phyloP scores from a whole-genome alignment of 2,797 vertebrate genomes.

The Labeo calbasu region DNA sequence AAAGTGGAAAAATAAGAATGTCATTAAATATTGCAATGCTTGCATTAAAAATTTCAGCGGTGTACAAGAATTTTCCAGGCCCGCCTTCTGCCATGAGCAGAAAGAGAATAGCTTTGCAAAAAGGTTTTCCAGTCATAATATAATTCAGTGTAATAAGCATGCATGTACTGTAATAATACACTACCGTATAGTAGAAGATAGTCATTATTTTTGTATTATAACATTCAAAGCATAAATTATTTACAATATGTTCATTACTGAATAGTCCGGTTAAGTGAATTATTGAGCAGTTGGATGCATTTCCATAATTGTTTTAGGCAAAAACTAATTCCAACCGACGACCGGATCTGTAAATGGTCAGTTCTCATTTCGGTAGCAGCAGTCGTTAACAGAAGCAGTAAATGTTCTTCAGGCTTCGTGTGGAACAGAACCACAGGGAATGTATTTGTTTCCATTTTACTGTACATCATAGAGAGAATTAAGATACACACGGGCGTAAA shows the following conservation, averaged over 20 bases:
- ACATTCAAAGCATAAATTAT: slow-evolving; percentile 6
- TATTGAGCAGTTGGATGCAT: background rate
- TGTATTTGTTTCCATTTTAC: slow-evolving; percentile 25
- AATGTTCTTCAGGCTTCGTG: slow-evolving; percentile 1
- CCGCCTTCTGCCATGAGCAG: background rate
- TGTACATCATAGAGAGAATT: background rate
- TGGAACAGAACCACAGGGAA: slow-evolving; percentile 4
- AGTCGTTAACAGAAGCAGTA: background rate
- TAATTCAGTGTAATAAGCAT: background rate
- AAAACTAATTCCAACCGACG: background rate
- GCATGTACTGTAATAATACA: background rate
- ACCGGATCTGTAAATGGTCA: background rate
- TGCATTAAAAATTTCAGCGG: background rate
- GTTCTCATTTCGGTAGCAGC: background rate
- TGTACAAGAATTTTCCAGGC: background rate
- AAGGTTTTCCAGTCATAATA: background rate
- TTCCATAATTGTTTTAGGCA: background rate
- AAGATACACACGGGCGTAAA: slow-evolving; percentile 34
- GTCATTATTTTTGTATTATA: slow-evolving; percentile 3
- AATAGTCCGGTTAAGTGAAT: slow-evolving; percentile 8
- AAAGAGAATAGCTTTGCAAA: background rate
- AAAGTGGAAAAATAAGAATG: background rate
- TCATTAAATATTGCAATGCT: background rate
- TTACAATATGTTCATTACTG: background rate
- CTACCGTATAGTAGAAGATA: background rate